Evolutionary conservation across 2,797 vertebrate species (phyloP), one percentile per base, ranked within the genome.

Genomic region (Nannoperca australis): DNA sequence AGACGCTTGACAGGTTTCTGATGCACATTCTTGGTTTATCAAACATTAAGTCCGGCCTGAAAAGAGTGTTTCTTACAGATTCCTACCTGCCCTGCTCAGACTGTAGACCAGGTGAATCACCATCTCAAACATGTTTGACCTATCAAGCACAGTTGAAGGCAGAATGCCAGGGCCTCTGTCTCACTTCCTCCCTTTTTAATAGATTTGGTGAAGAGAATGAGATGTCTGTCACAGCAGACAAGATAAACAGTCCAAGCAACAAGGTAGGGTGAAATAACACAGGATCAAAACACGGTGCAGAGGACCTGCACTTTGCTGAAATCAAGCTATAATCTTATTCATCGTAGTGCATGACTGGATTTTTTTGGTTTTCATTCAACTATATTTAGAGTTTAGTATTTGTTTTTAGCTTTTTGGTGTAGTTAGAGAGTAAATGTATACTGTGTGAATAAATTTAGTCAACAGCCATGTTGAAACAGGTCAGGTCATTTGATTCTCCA

Each of bases 61-160:
- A 86, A 62, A 53, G 20, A 73, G 73, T 80, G 66, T 85, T 56
- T 38, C 34, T 54, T 45, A 59, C 11, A 5, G 34, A 47, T 30
- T 68, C 22, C 49, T 11, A 40, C 67, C 67, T n/a, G 44, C 27
- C 42, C 59, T 36, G 22, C 44, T 40, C 42, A 22, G 4, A n/a
- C 9, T 0, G 6, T 9, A 18, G 5, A 54, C 5, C 5, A 18
- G 14, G 18, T 67, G 30, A 74, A 18, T 73, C 69, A 63, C 50
- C 42, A 66, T 72, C 24, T 73, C 76, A 82, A 82, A 65, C 84
- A 83, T 85, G 75, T 66, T 17, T 13, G 72, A 49, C 20, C 51
- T 55, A n/a, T 3, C 7, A 32, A n/a, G 7, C 27, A 24, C 22
- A 34, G n/a, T 42, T 20, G 9, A 55, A 59, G 32, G 62, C 27